Base-by-base conservation (phyloP, 2,113 vertebrate species). In the Etia nguti region DNA sequence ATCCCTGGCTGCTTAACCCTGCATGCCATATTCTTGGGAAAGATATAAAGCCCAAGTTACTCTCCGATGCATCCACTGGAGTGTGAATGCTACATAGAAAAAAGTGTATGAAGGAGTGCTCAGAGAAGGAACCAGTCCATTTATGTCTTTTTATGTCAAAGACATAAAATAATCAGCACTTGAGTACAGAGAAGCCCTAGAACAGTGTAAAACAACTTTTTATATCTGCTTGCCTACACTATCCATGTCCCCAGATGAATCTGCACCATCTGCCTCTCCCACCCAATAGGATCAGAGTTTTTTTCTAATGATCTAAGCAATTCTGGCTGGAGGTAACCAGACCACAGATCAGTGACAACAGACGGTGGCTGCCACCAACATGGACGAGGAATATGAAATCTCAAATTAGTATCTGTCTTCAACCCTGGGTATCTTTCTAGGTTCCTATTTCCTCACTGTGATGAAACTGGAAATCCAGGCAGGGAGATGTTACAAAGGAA, bases 381-480 rank as follows among this genome's bases (percentile, higher is more conserved):
- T 5, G 13, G 55, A 52, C 1, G 3, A 79, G 65, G 75, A 85
- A 88, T 68, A 57, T 31, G 31, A 79, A 73, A 85, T 85, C 88
- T 85, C 20, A 87, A 77, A 88, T 89, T 89, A 79, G 43, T n/a
- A 79, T 85, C 73, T n/a, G 41, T 83, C 65, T 80, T 48, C n/a
- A 79, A 70, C 24, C 2, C 3, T 2, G 6, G 10, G 31, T n/a
- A 52, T 29, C n/a, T 80, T 55, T 81, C 62, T 43, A 36, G 20
- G 84, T 41, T 90, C 50, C 4, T 18, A 80, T 89, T 87, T 82
- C 82, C 10, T 57, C 8, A 3, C 13, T 36, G 73, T 16, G 62
- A 75, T 65, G 59, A 57, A 80, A 75, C 6, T 24, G 10, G 56
- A 48, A 55, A 29, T 26, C 3, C 24, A 20, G 31, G 60, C 16